Evolutionary conservation across 2,888 invertebrate species (phyloP), one percentile per base, ranked within the genome.

Genomic region (Chymomyza amoena): DNA sequence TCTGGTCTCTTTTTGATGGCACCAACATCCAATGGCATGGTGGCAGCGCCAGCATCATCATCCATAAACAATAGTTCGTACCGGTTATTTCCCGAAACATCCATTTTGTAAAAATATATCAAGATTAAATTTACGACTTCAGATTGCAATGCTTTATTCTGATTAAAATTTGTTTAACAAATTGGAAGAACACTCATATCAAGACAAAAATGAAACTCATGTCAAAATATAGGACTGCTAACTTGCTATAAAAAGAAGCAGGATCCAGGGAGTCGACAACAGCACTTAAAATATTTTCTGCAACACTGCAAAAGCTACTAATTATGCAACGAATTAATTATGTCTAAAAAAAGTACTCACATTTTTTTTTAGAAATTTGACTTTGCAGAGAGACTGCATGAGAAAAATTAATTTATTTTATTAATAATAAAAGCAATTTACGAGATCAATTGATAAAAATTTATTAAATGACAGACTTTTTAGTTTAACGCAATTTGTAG

Each of bases 21-120:
- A 65, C 78, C 76, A 65, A 80, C 64, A 57, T 73, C 76, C 15
- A 62, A 20, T 18, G 70, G 60, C 39, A 61, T 50, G 16, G 68
- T 59, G 13, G 65, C 39, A 16, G 71, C 36, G 16, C 18, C 75
- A 62, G 72, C 76, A 61, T 91, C 91, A 66, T 91, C 91, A 66
- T 91, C 90, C 89, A 90, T 84, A 73, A 84, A 91, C 79, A 91
- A 90, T 80, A 91, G 76, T 73, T 90, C 90, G 75, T 91, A 91
- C n/a, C 91, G 91, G 85, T 91, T 91, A 64, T 89, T 89, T 69
- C 86, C 89, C 50, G 90, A 83, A 72, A 69, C 88, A 69, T 91
- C 90, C 91, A 91, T 91, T 61, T 66, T 82, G 45, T 13, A 69
- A 80, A 71, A 6, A 10, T 28, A 10, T 25, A 18, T 59, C n/a